Conservation (phyloP, 1,140 invertebrate genomes). For the Drosophila guanche region DNA sequence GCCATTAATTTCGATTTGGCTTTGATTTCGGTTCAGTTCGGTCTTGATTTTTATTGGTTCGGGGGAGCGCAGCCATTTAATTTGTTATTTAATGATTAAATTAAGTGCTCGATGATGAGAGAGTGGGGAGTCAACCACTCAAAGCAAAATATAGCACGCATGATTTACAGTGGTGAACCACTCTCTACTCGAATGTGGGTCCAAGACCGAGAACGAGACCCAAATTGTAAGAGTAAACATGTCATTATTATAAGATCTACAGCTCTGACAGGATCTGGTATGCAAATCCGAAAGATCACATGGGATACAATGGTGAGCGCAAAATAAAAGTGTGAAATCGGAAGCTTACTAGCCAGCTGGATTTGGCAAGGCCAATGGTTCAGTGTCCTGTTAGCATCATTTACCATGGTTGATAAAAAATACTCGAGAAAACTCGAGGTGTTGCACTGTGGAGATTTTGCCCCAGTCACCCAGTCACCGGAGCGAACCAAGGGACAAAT, state of each 20-base stretch:
- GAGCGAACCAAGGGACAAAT: slow-evolving; percentile 31
- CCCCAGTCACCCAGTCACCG: too few relatives aligned
- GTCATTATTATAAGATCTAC: too few relatives aligned
- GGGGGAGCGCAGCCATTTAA: slow-evolving; percentile 15
- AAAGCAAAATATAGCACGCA: slow-evolving; percentile 12
- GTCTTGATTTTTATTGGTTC: slow-evolving; percentile 20
- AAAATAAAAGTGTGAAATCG: too few relatives aligned
- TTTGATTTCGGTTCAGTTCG: slow-evolving; percentile 29
- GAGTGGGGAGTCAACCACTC: background rate
- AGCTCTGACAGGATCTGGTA: too few relatives aligned
- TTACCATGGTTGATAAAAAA: too few relatives aligned
- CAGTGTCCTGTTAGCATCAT: too few relatives aligned
- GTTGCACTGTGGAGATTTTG: background rate
- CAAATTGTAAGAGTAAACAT: background rate
- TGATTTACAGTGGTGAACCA: slow-evolving; percentile 14
- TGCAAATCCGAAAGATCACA: too few relatives aligned
- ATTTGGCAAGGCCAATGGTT: too few relatives aligned
- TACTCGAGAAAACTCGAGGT: background rate
- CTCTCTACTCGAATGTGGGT: slow-evolving; percentile 3
- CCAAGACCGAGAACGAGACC: background rate
- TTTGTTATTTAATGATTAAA: slow-evolving; percentile 60
- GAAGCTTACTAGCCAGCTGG: too few relatives aligned
- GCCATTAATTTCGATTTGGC: slow-evolving; percentile 48
- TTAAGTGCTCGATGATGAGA: slow-evolving; percentile 60
- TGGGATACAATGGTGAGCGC: too few relatives aligned